Percentiles rank a stretch among this genome's conserved stretches.
These are phyloP conservation scores for Eupithecia inturbata DNA, from an alignment of 2,888 invertebrate genomes.

Conservation along the genomic window DNA sequence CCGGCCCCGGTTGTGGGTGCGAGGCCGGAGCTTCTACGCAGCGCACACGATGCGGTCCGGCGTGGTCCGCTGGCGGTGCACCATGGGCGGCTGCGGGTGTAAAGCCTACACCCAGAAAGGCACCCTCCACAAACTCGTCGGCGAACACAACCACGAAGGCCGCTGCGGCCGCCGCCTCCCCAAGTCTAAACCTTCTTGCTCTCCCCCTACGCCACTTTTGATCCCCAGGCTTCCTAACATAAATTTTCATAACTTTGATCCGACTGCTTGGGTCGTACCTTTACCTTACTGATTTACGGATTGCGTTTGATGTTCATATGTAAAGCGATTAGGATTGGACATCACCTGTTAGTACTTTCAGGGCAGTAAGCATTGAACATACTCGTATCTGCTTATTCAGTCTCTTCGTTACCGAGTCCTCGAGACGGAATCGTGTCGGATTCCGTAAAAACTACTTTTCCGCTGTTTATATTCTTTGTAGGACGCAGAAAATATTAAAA, in stretches of 20 bases:
- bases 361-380: neutral
- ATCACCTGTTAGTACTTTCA: neutral
- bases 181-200: conserved; percentile 45
- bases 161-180: conserved; percentile 67
- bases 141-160: conserved; percentile 77
- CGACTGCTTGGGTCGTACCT: conserved; percentile 75
- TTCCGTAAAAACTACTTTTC: too few relatives aligned
- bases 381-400: too few relatives aligned
- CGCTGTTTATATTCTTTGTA: too few relatives aligned
- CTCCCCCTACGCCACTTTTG: conserved; percentile 65
- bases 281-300: conserved; percentile 59
- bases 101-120: conserved; percentile 80
- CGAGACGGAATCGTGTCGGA: too few relatives aligned
- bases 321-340: neutral
- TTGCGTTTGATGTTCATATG: neutral
- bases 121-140: conserved; percentile 75
- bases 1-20: conserved; percentile 77
- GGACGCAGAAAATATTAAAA: too few relatives aligned
- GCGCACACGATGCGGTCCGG: conserved; percentile 81
- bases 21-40: conserved; percentile 80
- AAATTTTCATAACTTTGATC: conserved; percentile 75
- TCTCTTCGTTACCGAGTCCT: too few relatives aligned
- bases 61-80: conserved; percentile 79
- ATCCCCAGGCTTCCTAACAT: conserved; percentile 68
- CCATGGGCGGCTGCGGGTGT: conserved; percentile 80